Percentiles rank a stretch among this genome's conserved stretches.
Evolutionary conservation across 2,888 invertebrate species (phyloP).

Genomic region (Magallana nippona): DNA sequence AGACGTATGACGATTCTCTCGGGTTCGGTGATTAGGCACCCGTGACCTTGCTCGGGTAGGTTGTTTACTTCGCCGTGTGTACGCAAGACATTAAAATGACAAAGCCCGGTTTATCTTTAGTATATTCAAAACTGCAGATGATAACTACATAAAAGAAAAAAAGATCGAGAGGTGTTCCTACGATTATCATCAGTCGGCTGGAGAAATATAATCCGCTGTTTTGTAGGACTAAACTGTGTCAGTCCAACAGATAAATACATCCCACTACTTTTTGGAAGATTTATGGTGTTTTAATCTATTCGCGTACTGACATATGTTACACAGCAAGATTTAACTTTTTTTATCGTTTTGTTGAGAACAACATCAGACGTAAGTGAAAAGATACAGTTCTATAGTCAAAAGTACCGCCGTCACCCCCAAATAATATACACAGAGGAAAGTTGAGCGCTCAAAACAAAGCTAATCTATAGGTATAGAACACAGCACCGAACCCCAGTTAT

Average conservation of each 20-base stretch:
- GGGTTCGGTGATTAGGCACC: conserved; percentile 31
- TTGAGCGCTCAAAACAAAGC: background rate
- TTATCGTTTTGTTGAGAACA: background rate
- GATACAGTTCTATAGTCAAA: background rate
- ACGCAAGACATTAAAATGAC: conserved; percentile 30
- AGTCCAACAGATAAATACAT: background rate
- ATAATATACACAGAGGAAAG: background rate
- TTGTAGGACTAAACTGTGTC: background rate
- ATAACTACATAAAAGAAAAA: conserved; percentile 10
- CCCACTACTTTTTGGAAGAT: conserved; percentile 12
- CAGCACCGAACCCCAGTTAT: background rate
- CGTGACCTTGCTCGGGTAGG: conserved; percentile 31
- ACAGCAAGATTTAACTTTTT: background rate
- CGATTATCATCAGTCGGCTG: conserved; percentile 17
- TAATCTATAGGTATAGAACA: background rate
- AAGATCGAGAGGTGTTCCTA: conserved; percentile 9
- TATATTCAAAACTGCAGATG: conserved; percentile 21
- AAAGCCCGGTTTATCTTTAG: conserved; percentile 25
- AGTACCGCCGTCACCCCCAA: background rate
- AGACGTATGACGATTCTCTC: conserved; percentile 3
- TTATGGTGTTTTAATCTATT: background rate
- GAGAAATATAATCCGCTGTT: background rate
- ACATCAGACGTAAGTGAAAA: background rate
- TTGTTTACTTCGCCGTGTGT: conserved; percentile 30
- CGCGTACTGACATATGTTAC: background rate